Percentiles rank a stretch among this genome's conserved stretches.
phyloP scores from a whole-genome alignment of 2,888 invertebrate species.

The Luperina nickerlii region DNA sequence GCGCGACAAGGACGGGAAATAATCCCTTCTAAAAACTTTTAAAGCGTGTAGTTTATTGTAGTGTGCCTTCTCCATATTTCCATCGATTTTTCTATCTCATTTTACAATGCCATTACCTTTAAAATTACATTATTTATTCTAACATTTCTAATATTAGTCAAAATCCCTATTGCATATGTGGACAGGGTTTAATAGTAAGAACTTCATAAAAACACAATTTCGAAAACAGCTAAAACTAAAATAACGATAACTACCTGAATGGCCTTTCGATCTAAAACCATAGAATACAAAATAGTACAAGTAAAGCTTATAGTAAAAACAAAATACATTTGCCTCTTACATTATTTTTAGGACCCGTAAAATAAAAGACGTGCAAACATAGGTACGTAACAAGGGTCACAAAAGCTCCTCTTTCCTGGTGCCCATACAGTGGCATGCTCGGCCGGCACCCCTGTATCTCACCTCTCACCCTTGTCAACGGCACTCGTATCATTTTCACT shows the following conservation, averaged over 20 bases:
- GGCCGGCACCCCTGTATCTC: conserved; percentile 43
- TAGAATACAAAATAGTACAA: background rate
- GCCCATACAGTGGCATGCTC: conserved; percentile 30
- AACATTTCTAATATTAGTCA: background rate
- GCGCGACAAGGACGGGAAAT: background rate
- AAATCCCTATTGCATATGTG: background rate
- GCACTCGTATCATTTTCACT: conserved; percentile 58
- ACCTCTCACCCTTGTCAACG: conserved; percentile 63
- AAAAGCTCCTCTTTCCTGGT: conserved; percentile 31
- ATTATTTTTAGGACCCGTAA: background rate
- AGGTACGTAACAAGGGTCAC: conserved; percentile 15
- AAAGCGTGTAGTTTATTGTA: background rate
- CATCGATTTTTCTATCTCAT: background rate
- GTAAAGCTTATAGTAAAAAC: background rate
- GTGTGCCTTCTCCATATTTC: background rate
- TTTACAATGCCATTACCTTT: background rate
- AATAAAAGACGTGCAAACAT: conserved; percentile 22
- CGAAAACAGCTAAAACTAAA: background rate
- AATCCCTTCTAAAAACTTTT: background rate
- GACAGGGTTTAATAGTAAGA: background rate
- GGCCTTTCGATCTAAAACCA: background rate
- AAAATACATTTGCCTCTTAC: background rate
- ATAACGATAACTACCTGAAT: background rate
- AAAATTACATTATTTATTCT: background rate
- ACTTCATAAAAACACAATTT: background rate